Conservation (phyloP, 2,888 invertebrate genomes). For the Caenorhabditis panamensis region DNA sequence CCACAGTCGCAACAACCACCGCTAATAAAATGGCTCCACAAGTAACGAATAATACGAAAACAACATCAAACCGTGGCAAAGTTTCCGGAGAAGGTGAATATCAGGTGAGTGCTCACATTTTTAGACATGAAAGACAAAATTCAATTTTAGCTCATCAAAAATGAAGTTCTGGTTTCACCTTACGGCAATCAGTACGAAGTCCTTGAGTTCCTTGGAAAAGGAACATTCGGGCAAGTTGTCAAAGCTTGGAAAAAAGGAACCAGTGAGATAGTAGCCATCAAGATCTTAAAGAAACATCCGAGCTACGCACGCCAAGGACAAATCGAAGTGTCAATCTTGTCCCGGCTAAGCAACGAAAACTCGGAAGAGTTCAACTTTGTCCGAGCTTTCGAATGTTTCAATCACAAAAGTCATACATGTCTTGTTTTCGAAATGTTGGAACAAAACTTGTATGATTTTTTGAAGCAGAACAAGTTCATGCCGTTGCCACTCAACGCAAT, state of each 20-base stretch:
- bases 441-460: constrained; percentile 99
- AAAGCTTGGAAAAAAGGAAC: constrained; percentile 99
- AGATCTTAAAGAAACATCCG: constrained; percentile 99
- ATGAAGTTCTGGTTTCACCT: constrained; percentile 80
- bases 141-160: constrained; percentile 77
- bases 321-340: constrained; percentile 88
- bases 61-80: constrained; percentile 64
- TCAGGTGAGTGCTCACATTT: constrained; percentile 67
- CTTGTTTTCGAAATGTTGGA: constrained; percentile 96
- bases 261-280: constrained; percentile 99
- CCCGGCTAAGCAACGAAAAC: constrained; percentile 89
- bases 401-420: constrained; percentile 98
- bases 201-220: constrained; percentile 95
- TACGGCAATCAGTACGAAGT: constrained; percentile 81
- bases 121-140: not conserved
- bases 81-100: constrained; percentile 78
- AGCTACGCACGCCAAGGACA: constrained; percentile 99
- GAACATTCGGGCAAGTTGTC: constrained; percentile 97
- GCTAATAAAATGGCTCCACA: constrained; percentile 58
- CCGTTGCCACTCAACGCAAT: constrained; percentile 98
- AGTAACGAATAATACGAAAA: constrained; percentile 43
- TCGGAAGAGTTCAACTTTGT: constrained; percentile 99
- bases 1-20: constrained; percentile 11
- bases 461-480: constrained; percentile 99
- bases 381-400: constrained; percentile 98